phyloP scores from a whole-genome alignment of 2,113 vertebrate genomes.

The Equus quagga region DNA sequence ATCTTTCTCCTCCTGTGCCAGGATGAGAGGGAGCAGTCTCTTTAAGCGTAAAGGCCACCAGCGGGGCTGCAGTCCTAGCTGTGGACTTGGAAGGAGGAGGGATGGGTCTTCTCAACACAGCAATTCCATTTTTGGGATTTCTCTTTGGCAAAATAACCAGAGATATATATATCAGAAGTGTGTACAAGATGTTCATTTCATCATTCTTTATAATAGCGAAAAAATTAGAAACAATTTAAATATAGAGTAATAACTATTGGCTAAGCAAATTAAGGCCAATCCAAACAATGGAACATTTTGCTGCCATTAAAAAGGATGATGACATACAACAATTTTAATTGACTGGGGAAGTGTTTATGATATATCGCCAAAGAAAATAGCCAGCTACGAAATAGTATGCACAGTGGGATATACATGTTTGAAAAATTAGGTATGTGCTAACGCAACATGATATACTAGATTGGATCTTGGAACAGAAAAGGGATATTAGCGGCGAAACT shows the following conservation, averaged over 20 bases:
- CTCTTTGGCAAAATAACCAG: not conserved
- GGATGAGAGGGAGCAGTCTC: not conserved
- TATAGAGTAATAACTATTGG: not conserved
- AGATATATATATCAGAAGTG: not conserved
- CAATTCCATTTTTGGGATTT: constrained; percentile 34
- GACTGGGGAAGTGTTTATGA: not conserved
- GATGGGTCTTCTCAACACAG: not conserved
- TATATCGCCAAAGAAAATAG: not conserved
- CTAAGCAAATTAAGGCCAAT: not conserved
- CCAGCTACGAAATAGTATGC: not conserved
- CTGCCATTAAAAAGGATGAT: constrained; percentile 38
- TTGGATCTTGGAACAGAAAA: constrained; percentile 31
- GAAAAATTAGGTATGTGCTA: not conserved
- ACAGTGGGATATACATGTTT: not conserved
- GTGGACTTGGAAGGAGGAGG: not conserved
- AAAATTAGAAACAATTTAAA: constrained; percentile 18
- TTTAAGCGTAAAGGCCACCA: not conserved
- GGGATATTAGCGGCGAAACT: not conserved
- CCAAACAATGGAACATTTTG: not conserved
- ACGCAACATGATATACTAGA: not conserved
- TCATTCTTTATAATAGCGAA: not conserved
- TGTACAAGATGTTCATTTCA: not conserved
- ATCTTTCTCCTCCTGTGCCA: not conserved
- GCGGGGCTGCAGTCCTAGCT: not conserved
- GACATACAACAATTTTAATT: not conserved